Evolutionary conservation across 2,797 vertebrate species (phyloP).

Genomic region (Choloepus didactylus): DNA sequence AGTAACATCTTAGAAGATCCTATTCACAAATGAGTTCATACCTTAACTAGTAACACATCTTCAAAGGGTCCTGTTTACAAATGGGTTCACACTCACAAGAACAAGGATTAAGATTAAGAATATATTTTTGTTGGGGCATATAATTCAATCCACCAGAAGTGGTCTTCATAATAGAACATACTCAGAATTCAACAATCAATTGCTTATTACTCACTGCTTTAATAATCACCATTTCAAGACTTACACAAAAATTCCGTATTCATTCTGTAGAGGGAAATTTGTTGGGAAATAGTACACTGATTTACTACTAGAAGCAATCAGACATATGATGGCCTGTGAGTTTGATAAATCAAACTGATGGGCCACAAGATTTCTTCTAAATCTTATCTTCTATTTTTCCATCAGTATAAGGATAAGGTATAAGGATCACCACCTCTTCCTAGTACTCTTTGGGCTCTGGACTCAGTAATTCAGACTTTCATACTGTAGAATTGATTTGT

Average conservation of each 20-base stretch:
- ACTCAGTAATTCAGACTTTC: neutral
- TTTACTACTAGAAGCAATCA: neutral
- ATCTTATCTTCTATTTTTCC: neutral
- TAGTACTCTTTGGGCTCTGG: neutral
- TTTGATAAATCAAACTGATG: neutral
- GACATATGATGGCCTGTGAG: neutral
- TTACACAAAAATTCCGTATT: neutral
- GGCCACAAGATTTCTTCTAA: neutral
- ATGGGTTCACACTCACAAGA: no score
- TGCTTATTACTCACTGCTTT: neutral
- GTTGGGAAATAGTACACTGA: neutral
- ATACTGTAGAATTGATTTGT: neutral
- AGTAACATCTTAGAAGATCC: no score
- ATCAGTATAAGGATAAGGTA: neutral
- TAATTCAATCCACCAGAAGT: no score
- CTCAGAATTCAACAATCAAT: constrained; percentile 19
- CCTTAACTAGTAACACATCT: no score
- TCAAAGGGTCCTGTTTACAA: no score
- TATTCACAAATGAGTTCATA: no score
- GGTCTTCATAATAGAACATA: neutral
- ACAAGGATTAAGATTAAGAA: no score
- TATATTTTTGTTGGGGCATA: no score
- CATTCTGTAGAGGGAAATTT: neutral
- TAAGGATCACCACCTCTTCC: neutral
- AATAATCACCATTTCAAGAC: neutral